phyloP scores from a whole-genome alignment of 2,113 vertebrate species.

The Phylloscopus trochiloides region DNA sequence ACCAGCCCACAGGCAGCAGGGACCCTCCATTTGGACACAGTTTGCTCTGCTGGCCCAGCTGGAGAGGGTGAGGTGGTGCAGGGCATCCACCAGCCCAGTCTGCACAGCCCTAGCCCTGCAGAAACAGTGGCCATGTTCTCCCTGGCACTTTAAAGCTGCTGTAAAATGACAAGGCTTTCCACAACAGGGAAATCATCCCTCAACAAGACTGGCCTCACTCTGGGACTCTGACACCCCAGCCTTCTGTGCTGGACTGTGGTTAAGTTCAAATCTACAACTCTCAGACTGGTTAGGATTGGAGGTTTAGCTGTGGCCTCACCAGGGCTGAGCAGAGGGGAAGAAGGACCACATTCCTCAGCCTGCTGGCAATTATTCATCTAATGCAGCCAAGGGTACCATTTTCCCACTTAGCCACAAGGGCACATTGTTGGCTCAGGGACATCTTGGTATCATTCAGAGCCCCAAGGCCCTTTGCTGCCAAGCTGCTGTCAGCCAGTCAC shows the following conservation, averaged over 20 bases:
- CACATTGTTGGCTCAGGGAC: not conserved
- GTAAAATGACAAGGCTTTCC: not conserved
- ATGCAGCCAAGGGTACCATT: not conserved
- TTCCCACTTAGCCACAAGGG: not conserved
- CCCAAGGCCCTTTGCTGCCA: not conserved
- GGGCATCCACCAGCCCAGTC: not conserved
- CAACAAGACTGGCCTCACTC: not conserved
- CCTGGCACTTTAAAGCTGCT: not conserved
- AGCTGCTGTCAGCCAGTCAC: not conserved
- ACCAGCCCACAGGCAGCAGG: not conserved
- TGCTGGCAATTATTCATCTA: not conserved
- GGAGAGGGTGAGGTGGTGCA: not conserved
- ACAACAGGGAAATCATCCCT: not conserved
- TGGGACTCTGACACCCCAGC: not conserved
- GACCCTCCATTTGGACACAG: not conserved
- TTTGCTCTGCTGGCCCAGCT: not conserved
- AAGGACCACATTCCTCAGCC: not conserved
- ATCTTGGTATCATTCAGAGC: not conserved
- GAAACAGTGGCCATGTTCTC: not conserved
- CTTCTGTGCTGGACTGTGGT: not conserved
- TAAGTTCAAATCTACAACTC: not conserved
- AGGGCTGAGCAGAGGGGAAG: not conserved
- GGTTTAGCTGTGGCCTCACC: not conserved
- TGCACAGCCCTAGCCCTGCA: not conserved
- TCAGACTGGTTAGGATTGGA: not conserved